Evolutionary conservation across 64 coral and sea anemone species (phyloP), one percentile per base, ranked within the genome.

Genomic region (Dendronephthya gigantea): DNA sequence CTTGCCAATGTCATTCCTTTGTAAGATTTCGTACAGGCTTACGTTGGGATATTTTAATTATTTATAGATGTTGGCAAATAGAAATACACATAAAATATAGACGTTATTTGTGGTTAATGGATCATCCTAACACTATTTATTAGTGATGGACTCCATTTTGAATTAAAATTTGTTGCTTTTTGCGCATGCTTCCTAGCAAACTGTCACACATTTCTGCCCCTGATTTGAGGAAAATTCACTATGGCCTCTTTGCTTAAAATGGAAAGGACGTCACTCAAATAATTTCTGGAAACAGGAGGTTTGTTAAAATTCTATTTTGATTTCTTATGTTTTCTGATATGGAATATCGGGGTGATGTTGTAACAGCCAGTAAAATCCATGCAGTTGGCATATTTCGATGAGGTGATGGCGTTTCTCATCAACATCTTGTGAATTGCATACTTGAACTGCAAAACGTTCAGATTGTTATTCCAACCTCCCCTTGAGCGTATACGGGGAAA

Each of bases 401-500:
- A 9, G 25, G 17, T 31, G 29, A 70, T 70, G 25, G 66, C 66
- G 25, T 70, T 70, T 31, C 66, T 70, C 29, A 70, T 25, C 8
- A 70, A 31, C 66, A 70, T 70, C 25, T 70, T 8, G 6, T n/a
- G 9, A 8, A 70, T 9, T 6, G 66, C 66, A 32, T 70, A 70
- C 30, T 70, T 70, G 6, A 70, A 11, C 27, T 70, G 66, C 8
- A 70, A 32, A 32, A 9, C 7, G 66, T 70, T 70, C 6, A n/a
- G 66, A 70, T 70, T 70, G 66, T 70, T 70, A n/a, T 70, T 70
- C 66, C 66, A 70, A 12, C 66, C 66, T 70, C 66, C 66, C 30
- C 8, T 9, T 11, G 66, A 70, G 7, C 66, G 8, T 12, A 70
- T 70, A n/a, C 66, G n/a, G 27, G 9, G 66, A 70, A 70, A 70